These are phyloP conservation scores for Rhinolophus sinicus DNA, from an alignment of 2,113 vertebrate species.

Conservation along the genomic window DNA sequence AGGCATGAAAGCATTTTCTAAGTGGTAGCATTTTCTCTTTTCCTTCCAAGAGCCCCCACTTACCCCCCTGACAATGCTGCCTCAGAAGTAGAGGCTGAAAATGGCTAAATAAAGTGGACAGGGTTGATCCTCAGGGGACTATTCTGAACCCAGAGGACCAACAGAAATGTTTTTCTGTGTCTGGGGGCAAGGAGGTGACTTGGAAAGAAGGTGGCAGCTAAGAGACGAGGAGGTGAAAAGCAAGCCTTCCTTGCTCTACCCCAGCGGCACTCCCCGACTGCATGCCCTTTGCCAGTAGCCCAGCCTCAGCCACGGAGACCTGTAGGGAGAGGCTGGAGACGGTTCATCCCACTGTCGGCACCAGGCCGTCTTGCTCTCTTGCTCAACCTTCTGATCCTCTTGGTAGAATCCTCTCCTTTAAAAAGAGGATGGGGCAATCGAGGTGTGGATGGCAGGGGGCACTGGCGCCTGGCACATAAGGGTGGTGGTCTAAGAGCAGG, in stretches of 20 bases:
- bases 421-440: background rate
- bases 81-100: background rate
- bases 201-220: background rate
- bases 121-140: background rate
- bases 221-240: background rate
- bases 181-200: background rate
- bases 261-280: accelerated
- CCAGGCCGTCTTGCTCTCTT: background rate
- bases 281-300: background rate
- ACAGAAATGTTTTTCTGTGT: background rate
- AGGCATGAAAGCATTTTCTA: background rate
- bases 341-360: background rate
- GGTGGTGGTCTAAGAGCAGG: background rate
- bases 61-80: background rate
- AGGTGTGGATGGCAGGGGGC: background rate
- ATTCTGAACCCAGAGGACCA: background rate
- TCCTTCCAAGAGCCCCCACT: background rate
- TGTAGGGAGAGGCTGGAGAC: background rate
- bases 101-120: background rate
- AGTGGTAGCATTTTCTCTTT: background rate
- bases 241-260: background rate
- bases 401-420: background rate
- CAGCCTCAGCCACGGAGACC: background rate
- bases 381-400: background rate
- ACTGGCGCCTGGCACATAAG: background rate